These are phyloP conservation scores for Chloroceryle aenea DNA, from an alignment of 2,113 vertebrate species.

Conservation along the genomic window DNA sequence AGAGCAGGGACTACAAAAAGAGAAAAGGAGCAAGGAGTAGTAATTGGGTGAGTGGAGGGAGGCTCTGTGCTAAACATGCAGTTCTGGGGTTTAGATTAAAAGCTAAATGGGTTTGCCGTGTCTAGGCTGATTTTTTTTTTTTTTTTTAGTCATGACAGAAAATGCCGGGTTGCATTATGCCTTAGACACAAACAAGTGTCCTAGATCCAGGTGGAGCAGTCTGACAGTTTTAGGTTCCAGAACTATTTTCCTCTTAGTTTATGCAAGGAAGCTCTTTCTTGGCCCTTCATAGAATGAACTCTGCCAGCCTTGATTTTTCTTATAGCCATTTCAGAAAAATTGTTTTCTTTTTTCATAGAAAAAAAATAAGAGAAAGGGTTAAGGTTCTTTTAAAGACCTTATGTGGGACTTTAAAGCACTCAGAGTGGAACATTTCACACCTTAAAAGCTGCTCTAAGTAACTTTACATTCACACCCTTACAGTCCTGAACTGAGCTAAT, in stretches of 20 bases:
- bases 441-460: neutral
- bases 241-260: neutral
- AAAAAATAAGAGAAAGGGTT: neutral
- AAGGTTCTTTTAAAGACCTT: neutral
- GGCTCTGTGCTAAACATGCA: fast-evolving
- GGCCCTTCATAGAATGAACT: neutral
- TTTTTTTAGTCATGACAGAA: neutral
- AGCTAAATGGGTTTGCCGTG: neutral
- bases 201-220: neutral
- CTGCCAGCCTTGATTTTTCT: neutral
- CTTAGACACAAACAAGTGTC: neutral
- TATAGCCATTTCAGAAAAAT: neutral
- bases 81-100: neutral
- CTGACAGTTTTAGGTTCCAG: neutral
- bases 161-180: neutral
- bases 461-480: neutral
- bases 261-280: neutral
- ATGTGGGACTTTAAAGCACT: neutral
- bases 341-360: neutral
- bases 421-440: neutral
- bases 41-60: neutral
- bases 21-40: neutral
- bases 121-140: neutral
- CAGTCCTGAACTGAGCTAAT: neutral
- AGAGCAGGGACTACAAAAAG: neutral